phyloP scores from a whole-genome alignment of 1,140 invertebrate genomes.

The Sweltsa coloradensis region DNA sequence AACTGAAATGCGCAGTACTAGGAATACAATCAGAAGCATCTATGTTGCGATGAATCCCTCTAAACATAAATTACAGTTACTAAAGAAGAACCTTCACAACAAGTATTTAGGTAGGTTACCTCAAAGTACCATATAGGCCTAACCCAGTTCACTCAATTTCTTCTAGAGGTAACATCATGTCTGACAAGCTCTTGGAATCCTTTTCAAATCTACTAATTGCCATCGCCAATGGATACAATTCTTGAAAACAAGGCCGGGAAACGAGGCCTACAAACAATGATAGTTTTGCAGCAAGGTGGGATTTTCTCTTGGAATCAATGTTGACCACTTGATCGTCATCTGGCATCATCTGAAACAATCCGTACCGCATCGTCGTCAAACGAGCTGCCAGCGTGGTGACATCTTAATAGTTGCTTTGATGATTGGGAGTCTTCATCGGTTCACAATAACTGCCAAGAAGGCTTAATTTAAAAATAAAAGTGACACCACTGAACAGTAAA shows the following conservation, averaged over 20 bases:
- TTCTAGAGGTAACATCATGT: constrained; percentile 6
- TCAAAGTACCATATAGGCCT: too few relatives aligned
- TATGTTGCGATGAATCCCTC: too few relatives aligned
- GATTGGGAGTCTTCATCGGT: neutral
- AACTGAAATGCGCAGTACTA: too few relatives aligned
- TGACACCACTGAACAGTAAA: neutral
- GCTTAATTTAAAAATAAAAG: neutral
- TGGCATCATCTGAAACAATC: constrained; percentile 7
- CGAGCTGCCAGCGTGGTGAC: neutral
- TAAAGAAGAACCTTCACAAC: too few relatives aligned
- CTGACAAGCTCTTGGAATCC: neutral
- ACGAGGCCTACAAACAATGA: neutral
- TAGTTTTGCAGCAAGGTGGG: neutral
- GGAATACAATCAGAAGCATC: too few relatives aligned
- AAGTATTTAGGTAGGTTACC: too few relatives aligned
- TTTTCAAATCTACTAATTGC: neutral
- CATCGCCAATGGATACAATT: neutral
- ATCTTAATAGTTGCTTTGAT: neutral
- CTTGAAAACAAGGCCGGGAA: neutral
- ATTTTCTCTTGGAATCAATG: neutral
- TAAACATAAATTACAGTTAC: too few relatives aligned
- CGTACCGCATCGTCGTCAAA: too few relatives aligned
- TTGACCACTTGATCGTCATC: neutral
- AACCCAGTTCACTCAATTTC: constrained; percentile 12
- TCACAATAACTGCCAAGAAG: neutral